Conservation (phyloP, 2,113 vertebrate species). For the Ceyx margarethae region DNA sequence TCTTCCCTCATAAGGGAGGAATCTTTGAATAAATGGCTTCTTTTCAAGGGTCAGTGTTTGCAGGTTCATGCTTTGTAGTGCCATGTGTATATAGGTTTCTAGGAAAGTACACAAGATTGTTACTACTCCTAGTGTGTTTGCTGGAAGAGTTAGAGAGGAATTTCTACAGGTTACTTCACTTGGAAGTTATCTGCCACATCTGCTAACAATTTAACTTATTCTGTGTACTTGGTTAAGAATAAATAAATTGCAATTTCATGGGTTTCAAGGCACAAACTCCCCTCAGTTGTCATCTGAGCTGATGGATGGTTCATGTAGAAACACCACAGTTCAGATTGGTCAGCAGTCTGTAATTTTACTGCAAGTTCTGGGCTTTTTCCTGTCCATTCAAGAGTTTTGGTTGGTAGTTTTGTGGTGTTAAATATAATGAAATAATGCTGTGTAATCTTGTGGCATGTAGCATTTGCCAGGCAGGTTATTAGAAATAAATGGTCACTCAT, state of each 20-base stretch:
- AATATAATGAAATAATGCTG: neutral
- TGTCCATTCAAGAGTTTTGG: neutral
- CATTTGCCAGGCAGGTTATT: neutral
- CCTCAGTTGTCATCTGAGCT: neutral
- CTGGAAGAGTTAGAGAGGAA: neutral
- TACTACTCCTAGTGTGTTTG: neutral
- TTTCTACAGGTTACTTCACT: neutral
- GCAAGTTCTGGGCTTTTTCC: neutral
- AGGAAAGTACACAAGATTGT: fast-evolving
- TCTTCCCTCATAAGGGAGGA: neutral
- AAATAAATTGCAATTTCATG: neutral
- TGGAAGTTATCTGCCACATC: neutral
- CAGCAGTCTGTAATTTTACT: neutral
- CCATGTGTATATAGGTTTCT: neutral
- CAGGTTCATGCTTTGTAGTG: neutral
- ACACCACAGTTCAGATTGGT: neutral
- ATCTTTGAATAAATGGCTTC: neutral
- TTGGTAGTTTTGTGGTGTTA: neutral
- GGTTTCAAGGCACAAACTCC: neutral
- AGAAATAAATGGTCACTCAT: neutral
- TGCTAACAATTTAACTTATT: neutral
- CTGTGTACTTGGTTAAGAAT: neutral
- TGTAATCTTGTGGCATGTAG: neutral
- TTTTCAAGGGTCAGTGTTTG: neutral
- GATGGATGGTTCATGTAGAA: neutral